phyloP scores from a whole-genome alignment of 2,113 vertebrate species.

The Martes martes region DNA sequence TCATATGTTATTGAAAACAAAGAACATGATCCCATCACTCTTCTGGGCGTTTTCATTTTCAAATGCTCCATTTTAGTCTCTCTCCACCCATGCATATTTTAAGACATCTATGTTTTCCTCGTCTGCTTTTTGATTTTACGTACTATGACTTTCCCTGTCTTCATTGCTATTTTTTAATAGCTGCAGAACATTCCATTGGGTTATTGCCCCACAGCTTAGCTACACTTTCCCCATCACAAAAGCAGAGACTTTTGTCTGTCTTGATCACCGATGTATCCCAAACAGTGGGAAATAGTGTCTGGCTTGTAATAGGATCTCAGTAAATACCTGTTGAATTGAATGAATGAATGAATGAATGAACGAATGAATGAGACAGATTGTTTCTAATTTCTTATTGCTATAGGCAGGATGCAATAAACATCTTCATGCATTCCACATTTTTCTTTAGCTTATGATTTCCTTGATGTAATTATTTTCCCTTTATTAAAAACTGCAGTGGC shows the following conservation, averaged over 20 bases:
- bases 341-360: neutral
- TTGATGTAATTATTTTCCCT: neutral
- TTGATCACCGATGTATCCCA: neutral
- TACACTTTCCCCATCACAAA: neutral
- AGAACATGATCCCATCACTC: neutral
- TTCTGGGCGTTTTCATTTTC: neutral
- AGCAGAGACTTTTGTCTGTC: neutral
- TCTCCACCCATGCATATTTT: neutral
- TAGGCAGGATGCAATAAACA: neutral
- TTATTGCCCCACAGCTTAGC: neutral
- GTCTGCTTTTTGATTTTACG: neutral
- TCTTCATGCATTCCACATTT: neutral
- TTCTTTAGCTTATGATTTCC: conserved; percentile 4
- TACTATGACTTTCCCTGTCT: neutral
- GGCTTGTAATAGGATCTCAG: neutral
- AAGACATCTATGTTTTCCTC: neutral
- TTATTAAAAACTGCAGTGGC: neutral
- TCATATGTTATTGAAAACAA: neutral
- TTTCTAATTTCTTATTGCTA: neutral
- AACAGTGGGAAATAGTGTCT: neutral
- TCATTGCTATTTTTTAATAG: neutral
- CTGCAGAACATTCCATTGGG: neutral
- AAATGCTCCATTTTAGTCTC: neutral
- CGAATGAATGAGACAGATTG: neutral
- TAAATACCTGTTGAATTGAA: neutral